phyloP scores from a whole-genome alignment of 2,797 vertebrate species.

The Micropoecilia bifurca region DNA sequence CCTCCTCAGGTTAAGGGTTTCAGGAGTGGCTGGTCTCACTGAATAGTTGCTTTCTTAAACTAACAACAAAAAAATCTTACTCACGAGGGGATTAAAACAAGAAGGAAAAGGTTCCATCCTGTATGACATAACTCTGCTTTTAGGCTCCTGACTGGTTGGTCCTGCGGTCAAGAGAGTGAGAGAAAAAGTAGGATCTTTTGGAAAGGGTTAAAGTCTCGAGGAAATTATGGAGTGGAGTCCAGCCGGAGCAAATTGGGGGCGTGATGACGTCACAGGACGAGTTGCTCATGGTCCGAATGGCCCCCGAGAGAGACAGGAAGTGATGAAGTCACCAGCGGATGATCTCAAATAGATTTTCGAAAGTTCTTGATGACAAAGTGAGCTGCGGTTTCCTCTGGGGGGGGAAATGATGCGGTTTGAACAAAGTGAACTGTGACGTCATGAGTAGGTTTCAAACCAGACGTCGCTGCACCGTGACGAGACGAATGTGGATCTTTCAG shows the following conservation, averaged over 20 bases:
- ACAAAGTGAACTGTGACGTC: not conserved
- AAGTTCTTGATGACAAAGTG: not conserved
- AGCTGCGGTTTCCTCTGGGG: not conserved
- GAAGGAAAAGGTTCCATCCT: conserved; percentile 32
- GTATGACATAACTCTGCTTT: conserved; percentile 46
- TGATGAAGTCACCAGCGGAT: not conserved
- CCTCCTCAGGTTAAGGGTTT: conserved; percentile 20
- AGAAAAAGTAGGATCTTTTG: conserved; percentile 21
- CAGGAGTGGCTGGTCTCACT: not conserved
- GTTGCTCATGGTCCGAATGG: conserved; percentile 49
- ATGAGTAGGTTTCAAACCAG: conserved; percentile 7
- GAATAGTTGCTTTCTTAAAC: not conserved
- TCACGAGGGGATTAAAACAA: not conserved
- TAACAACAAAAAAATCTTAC: not conserved
- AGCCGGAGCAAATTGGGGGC: conserved; percentile 37
- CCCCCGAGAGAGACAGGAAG: not conserved
- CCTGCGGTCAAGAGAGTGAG: not conserved
- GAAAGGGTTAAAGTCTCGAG: conserved; percentile 73
- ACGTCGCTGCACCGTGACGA: conserved; percentile 23
- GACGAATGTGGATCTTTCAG: not conserved
- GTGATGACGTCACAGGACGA: conserved; percentile 25
- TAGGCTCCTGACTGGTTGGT: conserved; percentile 23
- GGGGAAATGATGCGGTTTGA: not conserved
- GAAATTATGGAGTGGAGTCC: conserved; percentile 84
- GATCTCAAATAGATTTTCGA: not conserved